phyloP scores from a whole-genome alignment of 2,888 invertebrate genomes.

The Mesodorylaimus sp. region DNA sequence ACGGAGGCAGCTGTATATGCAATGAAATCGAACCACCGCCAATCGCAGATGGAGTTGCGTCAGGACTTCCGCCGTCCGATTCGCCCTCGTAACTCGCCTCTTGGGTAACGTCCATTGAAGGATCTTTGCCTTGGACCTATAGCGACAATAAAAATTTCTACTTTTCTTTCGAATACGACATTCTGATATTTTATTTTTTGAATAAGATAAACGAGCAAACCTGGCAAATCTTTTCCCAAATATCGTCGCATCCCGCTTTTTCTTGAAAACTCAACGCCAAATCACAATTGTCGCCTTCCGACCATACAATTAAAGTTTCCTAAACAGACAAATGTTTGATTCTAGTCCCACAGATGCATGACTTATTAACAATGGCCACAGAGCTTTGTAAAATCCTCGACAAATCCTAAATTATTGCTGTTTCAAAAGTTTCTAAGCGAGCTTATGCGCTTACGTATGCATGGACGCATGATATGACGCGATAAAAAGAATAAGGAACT shows the following conservation, averaged over 20 bases:
- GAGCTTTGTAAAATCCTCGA: no score
- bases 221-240: constrained; percentile 99
- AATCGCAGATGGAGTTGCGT: not conserved
- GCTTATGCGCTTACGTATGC: no score
- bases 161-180: no score
- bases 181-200: not conserved
- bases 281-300: constrained; percentile 96
- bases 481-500: no score
- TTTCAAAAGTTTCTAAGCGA: no score
- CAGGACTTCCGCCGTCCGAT: constrained; percentile 54
- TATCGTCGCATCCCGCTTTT: constrained; percentile 98
- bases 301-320: constrained; percentile 99
- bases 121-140: constrained; percentile 93
- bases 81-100: constrained; percentile 43
- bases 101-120: constrained; percentile 73
- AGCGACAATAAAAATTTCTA: no score
- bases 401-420: no score
- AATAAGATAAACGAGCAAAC: no score
- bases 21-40: constrained; percentile 38
- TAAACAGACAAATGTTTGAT: constrained; percentile 29
- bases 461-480: no score
- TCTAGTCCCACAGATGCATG: not conserved
- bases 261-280: constrained; percentile 98
- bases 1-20: constrained; percentile 79
- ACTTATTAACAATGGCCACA: constrained; percentile 8